These are phyloP conservation scores for Strigops habroptila DNA, from an alignment of 2,113 vertebrate genomes.

Conservation along the genomic window DNA sequence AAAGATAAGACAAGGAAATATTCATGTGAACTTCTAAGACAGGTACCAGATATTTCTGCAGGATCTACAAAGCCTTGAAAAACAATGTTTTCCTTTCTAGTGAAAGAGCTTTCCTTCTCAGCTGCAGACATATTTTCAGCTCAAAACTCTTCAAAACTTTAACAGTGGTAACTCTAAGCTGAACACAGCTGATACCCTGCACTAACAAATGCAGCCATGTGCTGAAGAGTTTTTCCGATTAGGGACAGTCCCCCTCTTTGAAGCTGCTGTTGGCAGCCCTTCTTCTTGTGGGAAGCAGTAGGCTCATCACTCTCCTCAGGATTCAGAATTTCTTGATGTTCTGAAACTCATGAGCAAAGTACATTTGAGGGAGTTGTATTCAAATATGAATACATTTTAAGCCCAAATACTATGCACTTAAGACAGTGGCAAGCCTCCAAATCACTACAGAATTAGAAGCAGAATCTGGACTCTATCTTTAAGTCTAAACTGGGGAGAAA, in stretches of 20 bases:
- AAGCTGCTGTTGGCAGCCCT: background rate
- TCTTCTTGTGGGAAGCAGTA: background rate
- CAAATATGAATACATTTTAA: background rate
- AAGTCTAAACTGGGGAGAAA: background rate
- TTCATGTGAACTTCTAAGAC: background rate
- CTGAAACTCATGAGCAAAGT: background rate
- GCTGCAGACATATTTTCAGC: background rate
- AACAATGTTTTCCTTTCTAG: background rate
- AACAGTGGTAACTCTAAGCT: background rate
- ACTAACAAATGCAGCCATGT: background rate
- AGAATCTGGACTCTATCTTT: background rate
- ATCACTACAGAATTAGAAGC: background rate
- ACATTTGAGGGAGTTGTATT: background rate
- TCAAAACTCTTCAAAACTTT: background rate
- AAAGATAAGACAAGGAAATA: constrained; percentile 18
- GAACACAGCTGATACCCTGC: background rate
- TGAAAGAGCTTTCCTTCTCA: background rate
- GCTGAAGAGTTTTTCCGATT: background rate
- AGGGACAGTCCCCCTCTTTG: background rate
- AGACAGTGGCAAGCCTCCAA: background rate
- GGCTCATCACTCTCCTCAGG: background rate
- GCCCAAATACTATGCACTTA: background rate
- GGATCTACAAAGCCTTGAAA: background rate
- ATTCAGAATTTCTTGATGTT: background rate
- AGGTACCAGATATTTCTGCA: background rate